A percentile compares a stretch with the other conserved stretches of the same genome.
phyloP scores from a whole-genome alignment of 1,140 invertebrate species.

The Drosophila sulfurigaster region DNA sequence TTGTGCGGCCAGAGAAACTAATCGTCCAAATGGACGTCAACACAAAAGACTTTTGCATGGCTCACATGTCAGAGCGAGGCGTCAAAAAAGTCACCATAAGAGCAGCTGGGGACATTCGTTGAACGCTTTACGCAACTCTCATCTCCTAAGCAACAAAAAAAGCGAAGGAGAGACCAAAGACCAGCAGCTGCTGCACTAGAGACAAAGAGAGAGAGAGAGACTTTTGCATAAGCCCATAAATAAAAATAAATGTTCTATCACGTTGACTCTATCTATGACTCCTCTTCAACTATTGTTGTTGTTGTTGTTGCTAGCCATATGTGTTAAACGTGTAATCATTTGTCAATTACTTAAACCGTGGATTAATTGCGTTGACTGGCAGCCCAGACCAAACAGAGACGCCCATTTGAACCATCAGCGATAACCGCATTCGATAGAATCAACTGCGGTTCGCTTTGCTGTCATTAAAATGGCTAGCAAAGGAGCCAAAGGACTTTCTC shows the following conservation, averaged over 20 bases:
- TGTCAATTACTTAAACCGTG: constrained; percentile 80
- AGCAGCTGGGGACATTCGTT: constrained; percentile 53
- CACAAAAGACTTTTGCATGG: constrained; percentile 43
- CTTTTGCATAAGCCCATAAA: constrained; percentile 50
- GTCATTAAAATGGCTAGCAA: constrained; percentile 56
- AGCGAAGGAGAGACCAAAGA: background rate
- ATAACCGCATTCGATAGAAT: constrained; percentile 32
- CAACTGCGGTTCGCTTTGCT: constrained; percentile 42
- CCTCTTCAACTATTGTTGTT: constrained; percentile 9
- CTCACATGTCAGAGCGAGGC: constrained; percentile 47
- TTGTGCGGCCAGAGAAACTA: constrained; percentile 73
- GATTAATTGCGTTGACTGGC: constrained; percentile 74
- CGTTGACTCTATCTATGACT: constrained; percentile 6
- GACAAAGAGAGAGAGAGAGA: constrained; percentile 3
- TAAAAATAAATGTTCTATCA: constrained; percentile 23
- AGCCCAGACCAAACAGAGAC: background rate
- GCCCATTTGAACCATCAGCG: constrained; percentile 53
- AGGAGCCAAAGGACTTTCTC: constrained; percentile 6
- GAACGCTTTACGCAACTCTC: constrained; percentile 35
- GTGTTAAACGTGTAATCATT: constrained; percentile 78
- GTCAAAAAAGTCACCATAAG: constrained; percentile 39
- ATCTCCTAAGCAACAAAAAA: constrained; percentile 21
- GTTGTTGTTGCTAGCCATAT: constrained; percentile 40
- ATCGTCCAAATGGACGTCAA: constrained; percentile 74
- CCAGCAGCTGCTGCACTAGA: background rate